A percentile compares a stretch with the other conserved stretches of the same genome.
Conservation (phyloP, 2,113 vertebrate genomes). For the Buteo buteo region DNA sequence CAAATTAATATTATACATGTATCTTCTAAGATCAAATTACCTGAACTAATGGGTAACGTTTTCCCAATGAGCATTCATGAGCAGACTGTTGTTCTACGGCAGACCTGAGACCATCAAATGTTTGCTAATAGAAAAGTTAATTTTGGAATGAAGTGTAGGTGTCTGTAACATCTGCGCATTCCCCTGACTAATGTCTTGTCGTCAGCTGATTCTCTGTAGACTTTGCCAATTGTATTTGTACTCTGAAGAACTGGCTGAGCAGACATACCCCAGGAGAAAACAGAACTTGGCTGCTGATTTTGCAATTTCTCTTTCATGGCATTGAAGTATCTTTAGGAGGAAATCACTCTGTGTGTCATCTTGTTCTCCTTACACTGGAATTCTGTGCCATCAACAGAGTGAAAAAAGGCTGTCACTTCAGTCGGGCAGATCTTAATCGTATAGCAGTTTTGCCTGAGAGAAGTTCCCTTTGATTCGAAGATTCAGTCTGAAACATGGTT, state of each 20-base stretch:
- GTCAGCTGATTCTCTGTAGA: constrained; percentile 20
- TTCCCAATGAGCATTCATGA: not conserved
- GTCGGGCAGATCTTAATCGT: not conserved
- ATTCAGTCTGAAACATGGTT: not conserved
- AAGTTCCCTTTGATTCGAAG: not conserved
- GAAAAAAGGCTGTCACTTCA: not conserved
- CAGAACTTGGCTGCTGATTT: not conserved
- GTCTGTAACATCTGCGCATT: constrained; percentile 44
- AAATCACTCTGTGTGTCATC: not conserved
- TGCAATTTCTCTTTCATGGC: not conserved
- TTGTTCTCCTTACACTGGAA: not conserved
- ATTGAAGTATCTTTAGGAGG: not conserved
- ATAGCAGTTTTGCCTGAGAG: not conserved
- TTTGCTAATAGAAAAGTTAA: constrained; percentile 59
- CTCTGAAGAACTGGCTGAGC: not conserved
- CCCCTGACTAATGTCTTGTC: constrained; percentile 16
- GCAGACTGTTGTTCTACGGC: constrained; percentile 19
- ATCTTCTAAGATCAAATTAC: not conserved
- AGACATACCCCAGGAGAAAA: not conserved
- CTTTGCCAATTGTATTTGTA: not conserved
- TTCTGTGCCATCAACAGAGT: not conserved
- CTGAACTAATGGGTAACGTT: constrained; percentile 7
- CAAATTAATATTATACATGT: not conserved
- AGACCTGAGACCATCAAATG: not conserved
- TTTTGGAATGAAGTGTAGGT: constrained; percentile 38